phyloP scores from a whole-genome alignment of 2,797 vertebrate species.

The Knipowitschia caucasica region DNA sequence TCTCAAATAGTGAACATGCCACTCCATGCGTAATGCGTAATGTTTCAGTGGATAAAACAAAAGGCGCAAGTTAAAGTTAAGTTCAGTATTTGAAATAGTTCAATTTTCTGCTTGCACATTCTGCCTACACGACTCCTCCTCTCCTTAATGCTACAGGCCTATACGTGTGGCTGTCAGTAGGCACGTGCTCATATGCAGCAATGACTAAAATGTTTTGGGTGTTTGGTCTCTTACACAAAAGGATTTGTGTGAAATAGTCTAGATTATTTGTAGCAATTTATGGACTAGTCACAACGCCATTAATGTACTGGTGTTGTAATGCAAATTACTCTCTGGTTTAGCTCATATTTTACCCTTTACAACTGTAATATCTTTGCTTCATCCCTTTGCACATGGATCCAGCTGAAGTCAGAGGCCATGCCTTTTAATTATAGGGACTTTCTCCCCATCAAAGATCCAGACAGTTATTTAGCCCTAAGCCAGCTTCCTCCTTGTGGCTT shows the following conservation, averaged over 20 bases:
- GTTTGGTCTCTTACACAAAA: slow-evolving; percentile 16
- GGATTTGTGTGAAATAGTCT: slow-evolving; percentile 29
- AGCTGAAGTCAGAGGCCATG: slow-evolving; percentile 28
- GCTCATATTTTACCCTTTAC: neutral
- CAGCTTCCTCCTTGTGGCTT: neutral
- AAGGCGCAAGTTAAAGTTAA: neutral
- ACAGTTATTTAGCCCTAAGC: slow-evolving; percentile 11
- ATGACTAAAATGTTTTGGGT: slow-evolving; percentile 6
- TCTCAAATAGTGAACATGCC: neutral
- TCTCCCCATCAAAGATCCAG: slow-evolving; percentile 17
- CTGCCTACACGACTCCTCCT: neutral
- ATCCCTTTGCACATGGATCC: slow-evolving; percentile 15
- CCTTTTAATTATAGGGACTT: slow-evolving; percentile 26
- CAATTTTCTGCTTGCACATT: slow-evolving; percentile 1
- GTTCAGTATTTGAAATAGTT: neutral
- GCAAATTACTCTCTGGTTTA: neutral
- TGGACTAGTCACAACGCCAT: too few relatives aligned
- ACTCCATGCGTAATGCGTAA: neutral
- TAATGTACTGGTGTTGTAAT: slow-evolving; percentile 6
- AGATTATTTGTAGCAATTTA: neutral
- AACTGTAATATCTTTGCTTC: slow-evolving; percentile 14
- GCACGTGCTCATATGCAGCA: slow-evolving; percentile 11
- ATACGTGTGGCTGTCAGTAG: slow-evolving; percentile 7
- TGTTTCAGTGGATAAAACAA: neutral
- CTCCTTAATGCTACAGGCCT: slow-evolving; percentile 11